Evolutionary conservation across 2,113 vertebrate species (phyloP), one percentile per base, ranked within the genome.

Genomic region (Eolophus roseicapilla): DNA sequence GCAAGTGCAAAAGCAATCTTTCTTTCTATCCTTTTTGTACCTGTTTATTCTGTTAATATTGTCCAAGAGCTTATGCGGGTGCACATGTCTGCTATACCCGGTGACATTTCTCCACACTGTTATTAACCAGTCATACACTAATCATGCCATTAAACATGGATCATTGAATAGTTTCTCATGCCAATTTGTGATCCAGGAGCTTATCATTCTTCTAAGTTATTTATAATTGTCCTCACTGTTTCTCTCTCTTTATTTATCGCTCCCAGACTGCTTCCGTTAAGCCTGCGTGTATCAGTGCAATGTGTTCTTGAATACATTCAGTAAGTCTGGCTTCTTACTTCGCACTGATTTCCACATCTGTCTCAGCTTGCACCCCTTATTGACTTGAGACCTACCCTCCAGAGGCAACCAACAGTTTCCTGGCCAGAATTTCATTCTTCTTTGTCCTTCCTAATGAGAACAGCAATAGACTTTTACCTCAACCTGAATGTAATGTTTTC

Each of bases 61-160:
- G 65, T 65, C 49, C 70, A 89, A 78, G 91, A 49, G 39, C 65
- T 93, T 73, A 37, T 73, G 74, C 81, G 95, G 94, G 81, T 95
- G 80, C 76, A 18, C 35, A 39, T 4, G 3, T 75, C 46, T 82
- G n/a, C 47, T 87, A 92, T 87, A 92, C 65, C 27, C 33, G 20
- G 69, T 76, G 89, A 91, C 77, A 81, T 93, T 96, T 91, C 77
- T 68, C 74, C 2, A 4, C 69, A 86, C 74, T 87, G 37, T 57
- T 95, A 96, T 96, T 97, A 96, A 87, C 88, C 74, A 95, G 89
- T 92, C 93, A 91, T 92, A 92, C 83, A 60, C 83, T 95, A 92
- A 95, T 94, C 81, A 68, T 73, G 74, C 74, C 57, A 47, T 91
- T 89, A 93, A 93, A 55, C 86, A 82, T 28, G 94, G 91, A 95